A percentile compares a stretch with the other conserved stretches of the same genome.
phyloP scores from a whole-genome alignment of 2,113 vertebrate species.

The Picathartes gymnocephalus region DNA sequence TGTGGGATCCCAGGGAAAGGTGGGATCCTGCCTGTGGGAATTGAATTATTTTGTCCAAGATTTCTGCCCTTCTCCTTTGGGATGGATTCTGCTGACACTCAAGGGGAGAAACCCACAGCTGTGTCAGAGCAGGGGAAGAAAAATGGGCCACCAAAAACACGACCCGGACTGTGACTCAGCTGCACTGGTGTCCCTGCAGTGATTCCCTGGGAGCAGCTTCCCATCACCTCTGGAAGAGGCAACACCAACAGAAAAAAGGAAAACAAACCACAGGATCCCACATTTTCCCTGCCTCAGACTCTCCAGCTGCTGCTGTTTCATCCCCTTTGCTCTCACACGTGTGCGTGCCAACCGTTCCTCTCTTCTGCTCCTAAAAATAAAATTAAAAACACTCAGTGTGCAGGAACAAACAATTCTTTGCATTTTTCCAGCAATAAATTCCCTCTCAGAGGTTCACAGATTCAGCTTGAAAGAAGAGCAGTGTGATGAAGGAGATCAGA shows the following conservation, averaged over 20 bases:
- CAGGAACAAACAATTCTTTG: neutral
- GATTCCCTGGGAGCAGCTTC: neutral
- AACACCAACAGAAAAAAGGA: neutral
- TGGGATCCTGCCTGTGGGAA: neutral
- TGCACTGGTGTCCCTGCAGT: neutral
- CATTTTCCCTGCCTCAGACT: accelerated
- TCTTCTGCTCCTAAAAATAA: neutral
- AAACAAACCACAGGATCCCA: neutral
- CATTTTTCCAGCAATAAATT: neutral
- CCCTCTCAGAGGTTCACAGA: neutral
- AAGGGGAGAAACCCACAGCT: neutral
- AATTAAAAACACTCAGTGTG: accelerated
- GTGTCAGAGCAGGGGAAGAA: neutral
- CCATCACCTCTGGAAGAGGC: neutral
- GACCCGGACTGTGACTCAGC: neutral
- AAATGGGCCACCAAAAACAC: neutral
- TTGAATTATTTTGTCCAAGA: neutral
- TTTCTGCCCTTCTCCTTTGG: neutral
- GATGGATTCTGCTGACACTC: neutral
- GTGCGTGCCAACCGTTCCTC: neutral
- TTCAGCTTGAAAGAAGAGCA: neutral
- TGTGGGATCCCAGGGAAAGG: neutral
- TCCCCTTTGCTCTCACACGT: neutral
- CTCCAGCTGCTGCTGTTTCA: neutral
- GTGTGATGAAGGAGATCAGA: neutral